phyloP scores from a whole-genome alignment of 2,888 invertebrate species.

The Trachelus stipa region DNA sequence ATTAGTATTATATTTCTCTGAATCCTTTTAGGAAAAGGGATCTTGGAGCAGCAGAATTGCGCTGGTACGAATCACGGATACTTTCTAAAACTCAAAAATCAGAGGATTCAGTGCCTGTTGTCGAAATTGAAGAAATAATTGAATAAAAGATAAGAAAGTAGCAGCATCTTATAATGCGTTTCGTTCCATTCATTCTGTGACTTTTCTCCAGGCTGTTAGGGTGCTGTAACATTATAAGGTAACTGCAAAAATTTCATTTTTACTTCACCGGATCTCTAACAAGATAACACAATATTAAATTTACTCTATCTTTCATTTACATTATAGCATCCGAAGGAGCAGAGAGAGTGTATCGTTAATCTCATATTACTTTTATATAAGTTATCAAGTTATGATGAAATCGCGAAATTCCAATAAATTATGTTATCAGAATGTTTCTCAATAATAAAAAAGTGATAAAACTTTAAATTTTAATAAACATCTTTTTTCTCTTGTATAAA shows the following conservation, averaged over 20 bases:
- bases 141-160: conserved; percentile 21
- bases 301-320: not conserved
- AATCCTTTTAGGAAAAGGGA: conserved; percentile 48
- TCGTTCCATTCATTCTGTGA: too few relatives aligned
- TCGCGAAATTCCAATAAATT: not conserved
- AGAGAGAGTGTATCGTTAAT: not conserved
- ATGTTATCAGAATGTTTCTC: not conserved
- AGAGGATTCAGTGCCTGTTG: conserved; percentile 29
- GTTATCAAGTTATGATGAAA: not conserved
- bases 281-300: not conserved
- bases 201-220: not conserved
- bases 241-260: not conserved
- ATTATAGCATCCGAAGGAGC: not conserved
- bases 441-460: not conserved
- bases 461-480: not conserved
- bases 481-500: not conserved
- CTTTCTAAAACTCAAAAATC: conserved; percentile 34
- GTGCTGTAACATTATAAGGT: not conserved
- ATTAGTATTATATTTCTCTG: conserved; percentile 13
- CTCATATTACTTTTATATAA: not conserved
- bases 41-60: conserved; percentile 50
- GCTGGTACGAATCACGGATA: conserved; percentile 55
- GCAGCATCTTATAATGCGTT: not conserved
- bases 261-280: not conserved
- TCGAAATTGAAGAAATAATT: conserved; percentile 37